Evolutionary conservation across 2,888 invertebrate genomes (phyloP).

Genomic region (Pollenia angustigena): DNA sequence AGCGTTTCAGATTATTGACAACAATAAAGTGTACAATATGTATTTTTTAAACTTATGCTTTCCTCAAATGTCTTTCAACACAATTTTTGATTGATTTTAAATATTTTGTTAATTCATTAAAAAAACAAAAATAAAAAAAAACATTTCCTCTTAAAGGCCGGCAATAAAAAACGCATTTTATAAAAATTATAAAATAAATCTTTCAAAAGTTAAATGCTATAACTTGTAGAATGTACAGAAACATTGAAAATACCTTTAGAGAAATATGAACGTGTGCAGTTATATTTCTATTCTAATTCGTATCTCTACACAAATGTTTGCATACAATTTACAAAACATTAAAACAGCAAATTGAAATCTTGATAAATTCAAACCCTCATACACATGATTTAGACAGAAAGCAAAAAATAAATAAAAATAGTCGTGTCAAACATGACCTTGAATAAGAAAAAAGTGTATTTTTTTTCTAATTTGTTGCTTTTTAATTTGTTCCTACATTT

Average conservation of each 20-base stretch:
- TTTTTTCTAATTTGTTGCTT: conserved; percentile 69
- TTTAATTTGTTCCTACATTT: conserved; percentile 74
- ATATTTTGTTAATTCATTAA: conserved; percentile 15
- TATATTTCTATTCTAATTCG: background rate
- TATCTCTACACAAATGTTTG: conserved; percentile 15
- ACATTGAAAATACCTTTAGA: background rate
- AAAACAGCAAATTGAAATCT: conserved; percentile 63
- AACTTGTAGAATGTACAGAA: background rate
- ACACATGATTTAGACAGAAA: conserved; percentile 62
- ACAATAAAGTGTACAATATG: no score
- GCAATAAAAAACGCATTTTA: conserved; percentile 58
- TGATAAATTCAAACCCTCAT: conserved; percentile 67
- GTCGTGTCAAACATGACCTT: conserved; percentile 75
- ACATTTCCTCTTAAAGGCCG: conserved; percentile 27
- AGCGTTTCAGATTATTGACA: no score
- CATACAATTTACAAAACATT: conserved; percentile 53
- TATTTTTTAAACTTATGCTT: no score
- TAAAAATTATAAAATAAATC: conserved; percentile 19
- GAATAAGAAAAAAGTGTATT: conserved; percentile 66
- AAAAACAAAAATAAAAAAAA: background rate
- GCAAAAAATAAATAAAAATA: conserved; percentile 54
- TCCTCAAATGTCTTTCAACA: no score
- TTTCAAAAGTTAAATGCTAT: background rate
- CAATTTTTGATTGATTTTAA: conserved; percentile 17
- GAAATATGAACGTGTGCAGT: background rate